phyloP scores from a whole-genome alignment of 30 jellyfish, hydroid and myxozoan genomes.

The Catostylus mosaicus region DNA sequence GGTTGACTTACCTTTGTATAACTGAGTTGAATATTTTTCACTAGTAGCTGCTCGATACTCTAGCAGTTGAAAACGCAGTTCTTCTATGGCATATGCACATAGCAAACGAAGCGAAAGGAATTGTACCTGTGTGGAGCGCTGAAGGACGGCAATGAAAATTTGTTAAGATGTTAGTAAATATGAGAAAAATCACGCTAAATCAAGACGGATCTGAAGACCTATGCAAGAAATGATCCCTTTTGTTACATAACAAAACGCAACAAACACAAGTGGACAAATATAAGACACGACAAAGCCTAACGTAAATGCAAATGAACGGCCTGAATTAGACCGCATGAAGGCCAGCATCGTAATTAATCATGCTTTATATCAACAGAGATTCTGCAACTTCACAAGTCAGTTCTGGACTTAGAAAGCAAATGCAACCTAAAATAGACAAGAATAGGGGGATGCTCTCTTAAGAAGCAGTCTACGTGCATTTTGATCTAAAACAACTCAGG shows the following conservation, averaged over 20 bases:
- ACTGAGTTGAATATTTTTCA: neutral
- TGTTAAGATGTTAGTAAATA: slow-evolving; percentile 35
- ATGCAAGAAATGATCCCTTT: slow-evolving; percentile 20
- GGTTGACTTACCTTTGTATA: neutral
- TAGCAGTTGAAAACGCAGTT: neutral
- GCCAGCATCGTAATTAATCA: neutral
- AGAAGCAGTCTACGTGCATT: neutral
- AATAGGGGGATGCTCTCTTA: neutral
- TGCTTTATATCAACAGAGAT: neutral
- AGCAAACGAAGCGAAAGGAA: neutral
- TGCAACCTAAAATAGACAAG: neutral
- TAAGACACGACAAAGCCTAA: slow-evolving; percentile 8
- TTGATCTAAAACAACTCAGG: neutral
- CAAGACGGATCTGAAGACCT: slow-evolving; percentile 22
- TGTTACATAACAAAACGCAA: slow-evolving; percentile 6
- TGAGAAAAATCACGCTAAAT: slow-evolving; percentile 42
- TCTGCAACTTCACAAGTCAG: slow-evolving; percentile 8
- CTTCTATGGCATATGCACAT: neutral
- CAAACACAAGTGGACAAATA: slow-evolving; percentile 6
- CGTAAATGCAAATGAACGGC: slow-evolving; percentile 4
- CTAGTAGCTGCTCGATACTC: neutral
- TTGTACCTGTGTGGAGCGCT: neutral
- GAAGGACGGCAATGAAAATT: slow-evolving; percentile 41
- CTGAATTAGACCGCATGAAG: slow-evolving; percentile 1
- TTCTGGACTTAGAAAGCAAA: slow-evolving; percentile 4